Evolutionary conservation across 2,113 vertebrate genomes (phyloP), one percentile per base, ranked within the genome.

Genomic region (Macquaria australasica): DNA sequence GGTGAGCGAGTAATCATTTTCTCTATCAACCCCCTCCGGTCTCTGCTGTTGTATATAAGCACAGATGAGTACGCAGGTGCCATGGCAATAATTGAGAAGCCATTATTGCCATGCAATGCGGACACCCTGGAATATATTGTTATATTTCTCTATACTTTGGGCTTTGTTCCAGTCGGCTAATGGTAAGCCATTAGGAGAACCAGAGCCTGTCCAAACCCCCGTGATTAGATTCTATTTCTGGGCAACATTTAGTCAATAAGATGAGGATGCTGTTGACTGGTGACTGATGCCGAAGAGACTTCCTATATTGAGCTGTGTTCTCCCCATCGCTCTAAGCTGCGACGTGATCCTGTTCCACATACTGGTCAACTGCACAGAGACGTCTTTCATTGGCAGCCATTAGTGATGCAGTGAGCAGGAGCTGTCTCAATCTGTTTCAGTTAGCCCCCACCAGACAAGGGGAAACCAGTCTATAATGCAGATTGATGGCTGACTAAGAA

Each of bases 361-460:
- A 91, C 88, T 90, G 94, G 93, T 95, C 93, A 93, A 91, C 89
- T 53, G 91, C 93, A 93, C 94, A 93, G 92, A 94, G 92, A 93
- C 48, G 92, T 94, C 93, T 94, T 94, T 95, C 94, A 94, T 92
- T 89, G 90, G 91, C 90, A 89, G 93, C 92, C 93, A 94, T 95
- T 94, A 95, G 93, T 86, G 90, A 94, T 94, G 93, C 93, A 94
- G 93, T 87, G 92, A 91, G 94, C 93, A 91, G 72, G 91, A 92
- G 93, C 93, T 94, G 93, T 94, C 94, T 93, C 93, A 94, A 95
- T 95, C 93, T 94, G 94, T 95, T 95, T 94, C 90, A 94, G 93
- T 95, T 95, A 94, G 91, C 91, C 93, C 89, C 91, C 91, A 91
- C 91, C 88, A 94, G 93, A 94, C 93, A 92, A 93, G 92, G 88